A percentile compares a stretch with the other conserved stretches of the same genome.
phyloP scores from a whole-genome alignment of 2,113 vertebrate species.

The Delphinapterus leucas region DNA sequence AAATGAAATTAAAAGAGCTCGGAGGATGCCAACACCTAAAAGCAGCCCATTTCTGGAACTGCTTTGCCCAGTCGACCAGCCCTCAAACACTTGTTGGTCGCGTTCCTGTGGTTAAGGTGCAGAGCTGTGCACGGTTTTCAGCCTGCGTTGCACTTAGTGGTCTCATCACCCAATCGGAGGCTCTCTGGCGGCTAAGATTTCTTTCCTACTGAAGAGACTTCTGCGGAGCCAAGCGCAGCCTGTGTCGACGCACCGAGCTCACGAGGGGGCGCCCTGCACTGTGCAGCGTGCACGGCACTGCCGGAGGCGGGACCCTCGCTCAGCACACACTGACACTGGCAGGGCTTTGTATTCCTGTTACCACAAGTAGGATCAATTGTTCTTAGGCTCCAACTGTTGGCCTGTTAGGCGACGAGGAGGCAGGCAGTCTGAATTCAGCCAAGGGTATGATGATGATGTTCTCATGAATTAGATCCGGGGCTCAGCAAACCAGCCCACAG shows the following conservation, averaged over 20 bases:
- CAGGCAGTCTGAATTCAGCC: background rate
- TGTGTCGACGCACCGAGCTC: background rate
- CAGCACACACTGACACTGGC: background rate
- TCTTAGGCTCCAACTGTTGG: background rate
- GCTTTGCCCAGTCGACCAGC: background rate
- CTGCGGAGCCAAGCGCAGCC: fast-evolving
- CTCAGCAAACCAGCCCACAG: background rate
- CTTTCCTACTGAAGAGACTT: background rate
- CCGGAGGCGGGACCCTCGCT: fast-evolving
- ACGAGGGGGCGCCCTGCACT: background rate
- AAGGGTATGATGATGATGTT: background rate
- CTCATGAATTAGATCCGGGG: background rate
- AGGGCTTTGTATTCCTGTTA: background rate
- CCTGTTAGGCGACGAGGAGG: no score
- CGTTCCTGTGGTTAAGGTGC: background rate
- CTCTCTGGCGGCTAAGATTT: background rate
- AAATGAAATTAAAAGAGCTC: background rate
- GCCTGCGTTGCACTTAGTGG: background rate
- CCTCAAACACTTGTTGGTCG: background rate
- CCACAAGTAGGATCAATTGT: background rate
- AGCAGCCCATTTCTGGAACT: background rate
- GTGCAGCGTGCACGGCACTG: background rate
- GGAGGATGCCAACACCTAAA: background rate
- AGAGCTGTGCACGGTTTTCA: background rate
- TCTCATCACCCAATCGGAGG: background rate